Conservation (phyloP, 2,113 vertebrate species). For the Ivindomyrus marchei region DNA sequence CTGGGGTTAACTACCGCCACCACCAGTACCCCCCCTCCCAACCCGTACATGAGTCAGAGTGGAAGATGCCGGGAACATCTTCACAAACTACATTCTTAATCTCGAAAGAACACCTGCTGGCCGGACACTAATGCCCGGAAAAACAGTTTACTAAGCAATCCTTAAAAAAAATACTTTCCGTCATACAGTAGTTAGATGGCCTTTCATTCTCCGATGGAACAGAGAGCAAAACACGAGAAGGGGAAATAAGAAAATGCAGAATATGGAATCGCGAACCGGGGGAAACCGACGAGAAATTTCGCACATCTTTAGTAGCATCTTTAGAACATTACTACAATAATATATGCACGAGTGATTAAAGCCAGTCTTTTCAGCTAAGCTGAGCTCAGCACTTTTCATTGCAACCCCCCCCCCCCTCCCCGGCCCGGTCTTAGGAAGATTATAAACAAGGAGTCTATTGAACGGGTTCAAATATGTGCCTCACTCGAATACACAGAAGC, state of each 20-base stretch:
- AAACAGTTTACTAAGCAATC: neutral
- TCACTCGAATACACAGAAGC: neutral
- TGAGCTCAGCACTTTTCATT: slow-evolving; percentile 37
- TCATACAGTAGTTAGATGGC: neutral
- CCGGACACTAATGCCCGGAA: neutral
- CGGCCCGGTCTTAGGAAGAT: slow-evolving; percentile 44
- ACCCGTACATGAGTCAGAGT: neutral
- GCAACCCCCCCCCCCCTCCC: slow-evolving; percentile 29
- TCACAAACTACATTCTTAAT: neutral
- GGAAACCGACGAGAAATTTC: neutral
- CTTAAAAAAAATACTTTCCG: neutral
- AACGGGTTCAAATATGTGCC: slow-evolving; percentile 49
- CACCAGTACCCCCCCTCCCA: neutral
- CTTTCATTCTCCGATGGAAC: neutral
- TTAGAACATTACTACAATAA: slow-evolving; percentile 42
- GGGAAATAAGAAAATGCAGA: slow-evolving; percentile 2
- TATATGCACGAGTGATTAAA: slow-evolving; percentile 27
- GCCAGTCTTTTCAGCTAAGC: slow-evolving; percentile 17
- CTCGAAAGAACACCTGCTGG: neutral
- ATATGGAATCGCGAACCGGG: neutral
- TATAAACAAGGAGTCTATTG: slow-evolving; percentile 38
- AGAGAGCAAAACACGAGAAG: neutral
- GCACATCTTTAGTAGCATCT: neutral
- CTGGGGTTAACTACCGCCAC: neutral
- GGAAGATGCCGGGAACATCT: neutral